Evolutionary conservation across 2,888 invertebrate species (phyloP).

Genomic region (Dynastes grantii): DNA sequence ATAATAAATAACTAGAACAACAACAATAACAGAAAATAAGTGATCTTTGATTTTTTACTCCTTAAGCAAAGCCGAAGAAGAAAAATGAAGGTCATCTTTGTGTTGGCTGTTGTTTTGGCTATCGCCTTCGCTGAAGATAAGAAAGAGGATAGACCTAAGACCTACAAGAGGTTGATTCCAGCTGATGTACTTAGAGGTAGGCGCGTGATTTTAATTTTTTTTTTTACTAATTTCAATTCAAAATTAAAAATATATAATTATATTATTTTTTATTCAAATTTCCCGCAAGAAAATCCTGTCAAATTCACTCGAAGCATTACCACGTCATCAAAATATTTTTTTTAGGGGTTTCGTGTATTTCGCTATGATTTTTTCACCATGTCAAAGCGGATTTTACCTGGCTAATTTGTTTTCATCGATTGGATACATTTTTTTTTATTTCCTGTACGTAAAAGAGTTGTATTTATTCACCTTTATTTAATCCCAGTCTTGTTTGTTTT

Average conservation of each 20-base stretch:
- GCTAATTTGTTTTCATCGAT: no score
- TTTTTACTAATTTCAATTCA: not conserved
- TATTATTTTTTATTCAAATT: not conserved
- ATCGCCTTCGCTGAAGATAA: slow-evolving; percentile 73
- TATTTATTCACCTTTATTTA: no score
- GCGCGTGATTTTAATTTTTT: not conserved
- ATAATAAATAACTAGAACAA: not conserved
- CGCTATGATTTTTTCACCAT: no score
- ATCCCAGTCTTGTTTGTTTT: no score
- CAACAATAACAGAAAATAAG: no score
- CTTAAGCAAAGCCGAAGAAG: not conserved
- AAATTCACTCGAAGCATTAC: no score
- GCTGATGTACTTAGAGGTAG: slow-evolving; percentile 93
- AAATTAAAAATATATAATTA: no score
- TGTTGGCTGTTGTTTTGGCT: slow-evolving; percentile 73
- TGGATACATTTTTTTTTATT: no score
- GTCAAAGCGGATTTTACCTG: no score
- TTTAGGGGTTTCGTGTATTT: no score
- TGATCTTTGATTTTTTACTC: not conserved
- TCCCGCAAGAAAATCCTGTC: not conserved
- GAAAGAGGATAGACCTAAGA: slow-evolving; percentile 75
- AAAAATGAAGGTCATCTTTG: slow-evolving; percentile 74
- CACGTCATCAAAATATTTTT: no score
- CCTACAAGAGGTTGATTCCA: slow-evolving; percentile 87
- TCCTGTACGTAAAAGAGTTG: no score